Evolutionary conservation across 2,113 vertebrate species (phyloP).

Genomic region (Catharus minimus): DNA sequence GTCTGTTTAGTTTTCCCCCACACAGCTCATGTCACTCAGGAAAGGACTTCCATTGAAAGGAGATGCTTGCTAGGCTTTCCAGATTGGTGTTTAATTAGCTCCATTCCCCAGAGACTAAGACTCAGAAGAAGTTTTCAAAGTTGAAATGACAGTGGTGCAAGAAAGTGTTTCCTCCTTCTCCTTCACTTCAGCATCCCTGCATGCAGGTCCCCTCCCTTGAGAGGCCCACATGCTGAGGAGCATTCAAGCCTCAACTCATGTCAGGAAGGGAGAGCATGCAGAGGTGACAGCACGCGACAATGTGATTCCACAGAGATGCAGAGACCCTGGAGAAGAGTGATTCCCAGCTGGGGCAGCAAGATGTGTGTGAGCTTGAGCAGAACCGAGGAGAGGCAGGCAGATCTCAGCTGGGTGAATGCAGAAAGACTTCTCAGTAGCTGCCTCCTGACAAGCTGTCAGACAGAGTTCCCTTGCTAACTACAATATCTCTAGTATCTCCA

Average conservation of each 20-base stretch:
- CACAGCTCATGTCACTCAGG: neutral
- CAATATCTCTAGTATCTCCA: neutral
- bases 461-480: neutral
- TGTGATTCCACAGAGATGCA: neutral
- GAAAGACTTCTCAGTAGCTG: neutral
- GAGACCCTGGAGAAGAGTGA: neutral
- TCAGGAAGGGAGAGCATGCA: neutral
- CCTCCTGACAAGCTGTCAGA: neutral
- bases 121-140: neutral
- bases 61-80: neutral
- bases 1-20: neutral
- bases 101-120: neutral
- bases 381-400: rapidly evolving
- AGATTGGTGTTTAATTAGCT: conserved; percentile 21
- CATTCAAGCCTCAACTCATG: neutral
- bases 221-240: neutral
- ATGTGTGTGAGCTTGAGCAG: neutral
- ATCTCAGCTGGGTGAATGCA: neutral
- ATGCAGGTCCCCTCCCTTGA: neutral
- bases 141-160: neutral
- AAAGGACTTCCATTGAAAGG: neutral
- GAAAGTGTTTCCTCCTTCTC: neutral
- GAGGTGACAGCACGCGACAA: neutral
- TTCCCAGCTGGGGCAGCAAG: neutral
- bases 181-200: neutral